Percentiles rank a stretch among this genome's conserved stretches.
These are phyloP conservation scores for Hymenochirus boettgeri DNA, from an alignment of 2,113 vertebrate genomes.

Conservation along the genomic window DNA sequence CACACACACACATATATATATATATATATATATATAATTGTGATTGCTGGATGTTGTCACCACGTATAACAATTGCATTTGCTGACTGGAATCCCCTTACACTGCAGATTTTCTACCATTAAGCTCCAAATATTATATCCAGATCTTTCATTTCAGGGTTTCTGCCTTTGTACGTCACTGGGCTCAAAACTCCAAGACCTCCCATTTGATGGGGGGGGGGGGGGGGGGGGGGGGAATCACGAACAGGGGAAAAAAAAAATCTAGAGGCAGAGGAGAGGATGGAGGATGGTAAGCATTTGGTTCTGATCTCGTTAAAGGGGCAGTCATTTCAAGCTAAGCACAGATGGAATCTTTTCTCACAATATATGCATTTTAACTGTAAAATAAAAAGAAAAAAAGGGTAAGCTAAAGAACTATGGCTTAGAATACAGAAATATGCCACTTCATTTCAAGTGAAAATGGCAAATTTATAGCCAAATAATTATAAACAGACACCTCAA, in stretches of 20 bases:
- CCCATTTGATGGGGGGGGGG: too few relatives aligned
- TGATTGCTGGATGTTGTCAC: neutral
- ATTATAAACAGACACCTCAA: neutral
- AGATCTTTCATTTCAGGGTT: constrained; percentile 23
- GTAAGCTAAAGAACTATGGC: too few relatives aligned
- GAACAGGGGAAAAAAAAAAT: constrained; percentile 20
- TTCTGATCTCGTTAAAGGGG: constrained; percentile 20
- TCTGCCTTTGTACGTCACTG: constrained; percentile 33
- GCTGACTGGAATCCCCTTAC: constrained; percentile 27
- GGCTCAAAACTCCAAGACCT: constrained; percentile 30
- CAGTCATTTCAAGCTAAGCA: neutral
- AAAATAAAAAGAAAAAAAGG: too few relatives aligned
- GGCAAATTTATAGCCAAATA: neutral
- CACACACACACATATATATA: too few relatives aligned
- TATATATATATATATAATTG: neutral
- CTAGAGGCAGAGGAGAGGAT: constrained; percentile 15
- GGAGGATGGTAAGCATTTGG: constrained; percentile 18
- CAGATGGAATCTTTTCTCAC: too few relatives aligned
- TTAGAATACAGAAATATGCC: neutral
- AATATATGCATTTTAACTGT: too few relatives aligned
- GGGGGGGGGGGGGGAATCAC: constrained; percentile 16
- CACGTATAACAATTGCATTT: constrained; percentile 13
- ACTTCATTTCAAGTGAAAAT: neutral
- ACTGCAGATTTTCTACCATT: constrained; percentile 33
- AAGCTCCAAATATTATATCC: constrained; percentile 16